Evolutionary conservation across 2,797 vertebrate genomes (phyloP).

Genomic region (Fringilla coelebs): DNA sequence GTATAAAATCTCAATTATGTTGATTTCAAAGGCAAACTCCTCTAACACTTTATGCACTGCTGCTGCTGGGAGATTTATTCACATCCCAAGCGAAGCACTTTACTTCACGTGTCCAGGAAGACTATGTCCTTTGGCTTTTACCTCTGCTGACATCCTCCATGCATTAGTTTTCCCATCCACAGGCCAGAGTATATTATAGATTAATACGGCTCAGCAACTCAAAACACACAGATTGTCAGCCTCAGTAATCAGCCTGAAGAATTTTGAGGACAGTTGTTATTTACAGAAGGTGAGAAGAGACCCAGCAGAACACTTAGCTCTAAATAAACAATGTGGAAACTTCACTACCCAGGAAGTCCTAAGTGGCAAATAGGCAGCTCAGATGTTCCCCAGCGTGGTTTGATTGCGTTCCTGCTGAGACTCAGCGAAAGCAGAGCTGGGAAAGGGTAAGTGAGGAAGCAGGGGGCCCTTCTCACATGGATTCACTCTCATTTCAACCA

Average conservation of each 20-base stretch:
- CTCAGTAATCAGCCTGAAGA: constrained; percentile 44
- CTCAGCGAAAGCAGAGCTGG: not conserved
- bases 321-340: constrained; percentile 35
- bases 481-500: not conserved
- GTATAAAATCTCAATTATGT: not conserved
- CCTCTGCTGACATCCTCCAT: not conserved
- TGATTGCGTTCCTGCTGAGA: constrained; percentile 25
- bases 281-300: constrained; percentile 42
- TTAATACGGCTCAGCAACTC: constrained; percentile 28
- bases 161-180: not conserved
- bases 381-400: not conserved
- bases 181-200: not conserved
- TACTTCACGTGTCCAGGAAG: not conserved
- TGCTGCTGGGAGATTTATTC: not conserved
- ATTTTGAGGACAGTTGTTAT: constrained; percentile 51
- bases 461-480: not conserved
- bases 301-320: constrained; percentile 49
- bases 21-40: not conserved
- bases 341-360: constrained; percentile 49
- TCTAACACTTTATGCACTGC: not conserved
- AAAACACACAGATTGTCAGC: constrained; percentile 38
- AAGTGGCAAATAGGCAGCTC: constrained; percentile 26
- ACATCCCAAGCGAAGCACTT: not conserved
- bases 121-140: constrained; percentile 16
- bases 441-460: not conserved